Evolutionary conservation across 2,113 vertebrate species (phyloP).

Genomic region (Hyla sarda): DNA sequence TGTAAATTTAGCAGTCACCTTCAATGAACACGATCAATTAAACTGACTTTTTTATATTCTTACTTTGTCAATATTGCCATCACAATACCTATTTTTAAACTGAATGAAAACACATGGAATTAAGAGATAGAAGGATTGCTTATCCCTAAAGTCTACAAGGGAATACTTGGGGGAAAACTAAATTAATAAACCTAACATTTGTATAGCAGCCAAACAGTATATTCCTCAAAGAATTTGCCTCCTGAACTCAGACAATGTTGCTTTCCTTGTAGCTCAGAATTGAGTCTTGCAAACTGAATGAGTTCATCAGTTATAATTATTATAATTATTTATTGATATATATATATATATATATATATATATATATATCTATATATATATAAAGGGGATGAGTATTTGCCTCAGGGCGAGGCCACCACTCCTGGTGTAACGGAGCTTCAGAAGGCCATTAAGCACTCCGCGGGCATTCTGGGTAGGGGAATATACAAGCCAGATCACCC

Average conservation of each 20-base stretch:
- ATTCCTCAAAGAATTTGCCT: neutral
- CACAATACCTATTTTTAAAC: slow-evolving; percentile 18
- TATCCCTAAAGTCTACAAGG: neutral
- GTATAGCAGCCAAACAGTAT: neutral
- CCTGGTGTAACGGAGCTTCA: too few relatives aligned
- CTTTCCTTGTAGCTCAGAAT: neutral
- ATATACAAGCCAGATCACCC: too few relatives aligned
- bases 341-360: too few relatives aligned
- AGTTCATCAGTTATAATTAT: neutral
- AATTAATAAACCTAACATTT: too few relatives aligned
- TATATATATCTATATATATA: too few relatives aligned
- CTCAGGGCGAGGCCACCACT: too few relatives aligned
- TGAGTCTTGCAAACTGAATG: neutral
- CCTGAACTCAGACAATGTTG: neutral
- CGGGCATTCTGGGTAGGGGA: too few relatives aligned
- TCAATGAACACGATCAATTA: slow-evolving; percentile 45
- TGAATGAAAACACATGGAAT: neutral
- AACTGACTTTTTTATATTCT: neutral
- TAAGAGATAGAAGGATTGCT: neutral
- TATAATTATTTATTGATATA: too few relatives aligned
- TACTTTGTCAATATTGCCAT: slow-evolving; percentile 1
- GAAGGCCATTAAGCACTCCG: too few relatives aligned
- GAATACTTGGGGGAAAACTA: neutral
- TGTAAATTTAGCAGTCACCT: slow-evolving; percentile 46
- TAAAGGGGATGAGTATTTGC: too few relatives aligned